A percentile compares a stretch with the other conserved stretches of the same genome.
Conservation (phyloP, 2,113 vertebrate species). For the Prunella himalayana region DNA sequence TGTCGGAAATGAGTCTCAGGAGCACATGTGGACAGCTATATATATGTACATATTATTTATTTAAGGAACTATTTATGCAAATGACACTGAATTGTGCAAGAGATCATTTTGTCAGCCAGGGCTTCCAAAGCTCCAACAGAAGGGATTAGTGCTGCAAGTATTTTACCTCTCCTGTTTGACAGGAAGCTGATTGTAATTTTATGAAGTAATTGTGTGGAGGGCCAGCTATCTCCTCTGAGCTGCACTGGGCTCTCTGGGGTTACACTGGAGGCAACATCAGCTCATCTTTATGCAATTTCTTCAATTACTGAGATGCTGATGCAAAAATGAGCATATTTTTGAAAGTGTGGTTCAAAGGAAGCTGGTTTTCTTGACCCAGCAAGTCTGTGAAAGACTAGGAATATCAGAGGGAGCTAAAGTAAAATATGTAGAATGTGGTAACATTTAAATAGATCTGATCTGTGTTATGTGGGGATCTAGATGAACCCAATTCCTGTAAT, state of each 20-base stretch:
- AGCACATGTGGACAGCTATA: slow-evolving; percentile 35
- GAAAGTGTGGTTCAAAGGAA: neutral
- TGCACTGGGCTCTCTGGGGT: neutral
- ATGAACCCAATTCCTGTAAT: neutral
- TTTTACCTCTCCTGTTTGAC: slow-evolving; percentile 19
- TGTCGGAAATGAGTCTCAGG: slow-evolving; percentile 44
- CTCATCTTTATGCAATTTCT: neutral
- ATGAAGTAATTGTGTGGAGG: neutral
- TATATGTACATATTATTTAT: slow-evolving; percentile 26
- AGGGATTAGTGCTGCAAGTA: slow-evolving; percentile 14
- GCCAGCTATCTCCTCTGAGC: neutral
- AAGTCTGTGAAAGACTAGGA: neutral
- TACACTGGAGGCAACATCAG: neutral
- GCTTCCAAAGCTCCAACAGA: neutral
- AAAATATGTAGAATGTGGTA: neutral
- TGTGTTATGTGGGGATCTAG: neutral
- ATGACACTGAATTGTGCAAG: neutral
- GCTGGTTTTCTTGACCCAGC: neutral
- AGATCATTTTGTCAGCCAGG: slow-evolving; percentile 26
- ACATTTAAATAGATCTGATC: neutral
- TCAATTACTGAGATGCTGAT: neutral
- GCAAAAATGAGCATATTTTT: neutral
- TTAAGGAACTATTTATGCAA: slow-evolving; percentile 49
- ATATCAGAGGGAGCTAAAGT: neutral
- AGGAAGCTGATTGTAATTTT: neutral